Conservation (phyloP, 2,888 invertebrate species). For the Lasius fuliginosus region DNA sequence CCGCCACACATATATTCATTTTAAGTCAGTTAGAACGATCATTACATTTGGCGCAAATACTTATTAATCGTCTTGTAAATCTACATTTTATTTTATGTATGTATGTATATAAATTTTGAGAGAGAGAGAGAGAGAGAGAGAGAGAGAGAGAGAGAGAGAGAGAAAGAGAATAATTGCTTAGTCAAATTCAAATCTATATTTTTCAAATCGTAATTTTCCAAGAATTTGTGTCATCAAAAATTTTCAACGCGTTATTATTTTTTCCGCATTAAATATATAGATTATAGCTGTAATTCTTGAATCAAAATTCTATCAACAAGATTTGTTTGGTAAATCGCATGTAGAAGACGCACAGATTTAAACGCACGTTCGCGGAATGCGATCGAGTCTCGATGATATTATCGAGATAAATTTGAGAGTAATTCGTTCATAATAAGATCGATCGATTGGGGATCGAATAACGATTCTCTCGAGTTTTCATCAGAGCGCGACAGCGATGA, state of each 20-base stretch:
- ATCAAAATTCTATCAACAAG: constrained; percentile 4
- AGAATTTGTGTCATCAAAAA: background rate
- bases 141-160: background rate
- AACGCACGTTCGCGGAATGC: constrained; percentile 7
- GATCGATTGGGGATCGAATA: background rate
- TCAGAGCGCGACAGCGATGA: constrained; percentile 9
- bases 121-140: no score
- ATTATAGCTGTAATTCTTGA: background rate
- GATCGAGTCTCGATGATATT: constrained; percentile 23
- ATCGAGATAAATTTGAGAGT: constrained; percentile 36
- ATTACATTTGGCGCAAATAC: background rate
- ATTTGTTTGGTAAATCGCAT: background rate
- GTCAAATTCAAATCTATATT: constrained; percentile 6
- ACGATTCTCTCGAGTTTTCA: constrained; percentile 16
- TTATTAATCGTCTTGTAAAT: background rate
- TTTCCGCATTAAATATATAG: background rate
- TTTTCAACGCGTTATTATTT: background rate
- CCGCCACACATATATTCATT: constrained; percentile 17
- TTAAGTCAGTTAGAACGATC: constrained; percentile 14
- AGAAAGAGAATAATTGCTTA: background rate
- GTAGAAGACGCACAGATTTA: background rate
- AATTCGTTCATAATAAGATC: constrained; percentile 12
- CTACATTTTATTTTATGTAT: constrained; percentile 16
- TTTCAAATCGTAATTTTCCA: background rate
- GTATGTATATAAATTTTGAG: background rate